A percentile compares a stretch with the other conserved stretches of the same genome.
Evolutionary conservation across 2,113 vertebrate genomes (phyloP).

Genomic region (Apaloderma vittatum): DNA sequence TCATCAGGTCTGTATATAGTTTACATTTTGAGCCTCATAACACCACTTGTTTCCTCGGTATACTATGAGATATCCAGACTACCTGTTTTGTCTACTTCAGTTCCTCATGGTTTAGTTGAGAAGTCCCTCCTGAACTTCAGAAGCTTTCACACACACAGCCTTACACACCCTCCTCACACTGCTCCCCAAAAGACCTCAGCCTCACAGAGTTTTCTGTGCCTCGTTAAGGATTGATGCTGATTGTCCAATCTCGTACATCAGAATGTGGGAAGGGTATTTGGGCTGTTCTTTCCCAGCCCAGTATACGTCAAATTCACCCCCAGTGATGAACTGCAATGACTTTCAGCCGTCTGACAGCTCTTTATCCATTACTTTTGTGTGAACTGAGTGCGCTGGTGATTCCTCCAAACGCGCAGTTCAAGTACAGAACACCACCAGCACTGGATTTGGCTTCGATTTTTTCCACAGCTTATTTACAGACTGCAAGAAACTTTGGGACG

Average conservation of each 20-base stretch:
- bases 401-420: background rate
- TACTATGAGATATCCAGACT: background rate
- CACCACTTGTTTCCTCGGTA: background rate
- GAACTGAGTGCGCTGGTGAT: background rate
- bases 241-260: accelerated
- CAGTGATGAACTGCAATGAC: background rate
- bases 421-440: background rate
- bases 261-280: accelerated
- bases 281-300: background rate
- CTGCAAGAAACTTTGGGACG: background rate
- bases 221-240: background rate
- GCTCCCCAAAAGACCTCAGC: background rate
- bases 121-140: background rate
- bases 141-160: background rate
- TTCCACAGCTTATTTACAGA: background rate
- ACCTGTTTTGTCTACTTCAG: background rate
- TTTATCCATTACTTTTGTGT: background rate
- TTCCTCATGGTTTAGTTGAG: background rate
- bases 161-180: background rate
- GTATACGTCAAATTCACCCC: background rate
- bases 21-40: background rate
- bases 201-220: background rate
- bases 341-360: background rate
- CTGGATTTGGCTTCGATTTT: background rate
- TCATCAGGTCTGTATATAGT: background rate